Conservation (phyloP, 2,888 invertebrate genomes). For the Hyposoter didymator region DNA sequence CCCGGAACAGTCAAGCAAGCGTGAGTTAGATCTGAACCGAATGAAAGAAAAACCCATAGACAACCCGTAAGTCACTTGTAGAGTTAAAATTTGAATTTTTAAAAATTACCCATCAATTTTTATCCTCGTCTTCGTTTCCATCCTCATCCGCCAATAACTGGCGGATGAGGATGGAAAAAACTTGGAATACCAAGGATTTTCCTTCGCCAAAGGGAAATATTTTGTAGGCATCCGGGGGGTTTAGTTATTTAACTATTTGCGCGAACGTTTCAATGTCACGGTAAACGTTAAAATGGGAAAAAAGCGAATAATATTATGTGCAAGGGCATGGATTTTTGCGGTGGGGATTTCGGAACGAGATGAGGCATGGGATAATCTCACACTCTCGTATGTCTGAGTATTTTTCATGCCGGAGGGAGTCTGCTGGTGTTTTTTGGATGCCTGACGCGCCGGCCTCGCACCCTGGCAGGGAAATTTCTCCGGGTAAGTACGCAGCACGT, state of each 20-base stretch:
- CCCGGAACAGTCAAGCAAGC: neutral
- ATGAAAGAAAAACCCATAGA: no score
- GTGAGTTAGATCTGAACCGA: neutral
- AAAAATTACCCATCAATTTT: no score
- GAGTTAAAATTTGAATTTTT: no score
- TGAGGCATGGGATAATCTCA: slow-evolving; percentile 68
- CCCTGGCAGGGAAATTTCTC: slow-evolving; percentile 46
- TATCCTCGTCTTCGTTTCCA: no score
- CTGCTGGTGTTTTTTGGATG: slow-evolving; percentile 4
- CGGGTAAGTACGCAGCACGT: neutral
- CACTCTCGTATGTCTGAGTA: slow-evolving; percentile 61
- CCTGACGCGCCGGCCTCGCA: neutral
- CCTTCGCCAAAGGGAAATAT: no score
- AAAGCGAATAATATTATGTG: no score
- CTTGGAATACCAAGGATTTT: no score
- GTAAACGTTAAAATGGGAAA: neutral
- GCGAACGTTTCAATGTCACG: neutral
- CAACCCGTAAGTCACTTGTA: no score
- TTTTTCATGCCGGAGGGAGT: slow-evolving; percentile 67
- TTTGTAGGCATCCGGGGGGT: no score
- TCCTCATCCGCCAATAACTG: no score
- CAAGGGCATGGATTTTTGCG: slow-evolving; percentile 31
- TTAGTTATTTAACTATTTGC: neutral
- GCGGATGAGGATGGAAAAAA: no score
- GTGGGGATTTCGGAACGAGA: slow-evolving; percentile 52